Evolutionary conservation across 2,888 invertebrate species (phyloP).

Genomic region (Adela reaumurella): DNA sequence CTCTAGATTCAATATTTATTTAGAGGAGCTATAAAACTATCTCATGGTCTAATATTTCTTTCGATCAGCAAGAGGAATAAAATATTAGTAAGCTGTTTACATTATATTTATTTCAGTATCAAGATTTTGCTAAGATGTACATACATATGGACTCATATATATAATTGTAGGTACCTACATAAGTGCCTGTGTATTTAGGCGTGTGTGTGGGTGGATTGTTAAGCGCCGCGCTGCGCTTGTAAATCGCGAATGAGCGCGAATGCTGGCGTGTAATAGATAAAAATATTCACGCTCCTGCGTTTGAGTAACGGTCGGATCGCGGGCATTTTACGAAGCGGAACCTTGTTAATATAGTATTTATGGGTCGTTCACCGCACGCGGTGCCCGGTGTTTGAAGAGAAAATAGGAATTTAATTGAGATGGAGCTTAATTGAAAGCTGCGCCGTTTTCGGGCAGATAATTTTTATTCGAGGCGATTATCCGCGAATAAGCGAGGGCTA

Average conservation of each 20-base stretch:
- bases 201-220: too few species aligned
- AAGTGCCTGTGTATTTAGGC: too few species aligned
- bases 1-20: too few species aligned
- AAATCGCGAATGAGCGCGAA: not conserved
- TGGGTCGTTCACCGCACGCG: conserved; percentile 21
- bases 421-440: conserved; percentile 36
- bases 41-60: too few species aligned
- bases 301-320: not conserved
- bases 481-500: conserved; percentile 8
- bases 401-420: conserved; percentile 46
- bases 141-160: too few species aligned
- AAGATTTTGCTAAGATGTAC: too few species aligned
- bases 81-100: too few species aligned
- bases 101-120: too few species aligned
- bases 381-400: conserved; percentile 30
- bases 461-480: conserved; percentile 39
- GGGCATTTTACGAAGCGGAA: not conserved
- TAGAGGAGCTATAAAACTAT: too few species aligned
- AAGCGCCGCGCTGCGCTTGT: too few species aligned
- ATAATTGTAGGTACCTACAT: too few species aligned
- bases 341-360: conserved; percentile 5
- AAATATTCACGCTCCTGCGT: not conserved
- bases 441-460: conserved; percentile 30
- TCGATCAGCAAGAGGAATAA: too few species aligned
- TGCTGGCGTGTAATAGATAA: not conserved